A percentile compares a stretch with the other conserved stretches of the same genome.
Evolutionary conservation across 2,797 vertebrate species (phyloP).

Genomic region (Hirundo rustica): DNA sequence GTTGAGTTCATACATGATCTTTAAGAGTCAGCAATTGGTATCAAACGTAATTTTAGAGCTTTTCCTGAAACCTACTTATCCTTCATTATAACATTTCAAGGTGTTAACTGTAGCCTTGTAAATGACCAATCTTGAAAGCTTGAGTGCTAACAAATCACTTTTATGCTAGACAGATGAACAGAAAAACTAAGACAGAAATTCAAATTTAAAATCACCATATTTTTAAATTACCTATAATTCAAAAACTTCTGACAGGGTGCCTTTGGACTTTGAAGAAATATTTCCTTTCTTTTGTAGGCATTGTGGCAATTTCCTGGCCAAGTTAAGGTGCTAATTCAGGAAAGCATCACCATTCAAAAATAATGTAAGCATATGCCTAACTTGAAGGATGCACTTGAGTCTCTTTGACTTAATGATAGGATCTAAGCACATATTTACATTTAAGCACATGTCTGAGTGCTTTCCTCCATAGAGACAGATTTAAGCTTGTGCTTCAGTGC

Average conservation of each 20-base stretch:
- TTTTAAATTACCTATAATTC: background rate
- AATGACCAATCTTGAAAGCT: background rate
- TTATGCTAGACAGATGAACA: background rate
- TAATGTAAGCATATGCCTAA: slow-evolving; percentile 47
- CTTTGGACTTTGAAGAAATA: background rate
- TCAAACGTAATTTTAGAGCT: background rate
- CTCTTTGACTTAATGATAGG: slow-evolving; percentile 61
- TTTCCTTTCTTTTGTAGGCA: slow-evolving; percentile 14
- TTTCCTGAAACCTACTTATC: background rate
- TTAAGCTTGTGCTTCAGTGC: slow-evolving; percentile 55
- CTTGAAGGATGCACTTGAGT: slow-evolving; percentile 53
- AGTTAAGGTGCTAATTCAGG: slow-evolving; percentile 34
- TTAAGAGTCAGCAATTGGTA: background rate
- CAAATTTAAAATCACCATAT: slow-evolving; percentile 7
- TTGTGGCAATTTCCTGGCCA: background rate
- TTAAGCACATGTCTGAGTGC: slow-evolving; percentile 56
- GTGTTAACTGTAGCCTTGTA: background rate
- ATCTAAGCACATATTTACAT: slow-evolving; percentile 69
- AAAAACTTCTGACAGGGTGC: background rate
- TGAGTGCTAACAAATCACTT: slow-evolving; percentile 13
- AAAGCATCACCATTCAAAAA: slow-evolving; percentile 25
- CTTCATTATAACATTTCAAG: background rate
- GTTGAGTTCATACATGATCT: background rate
- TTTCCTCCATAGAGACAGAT: slow-evolving; percentile 54
- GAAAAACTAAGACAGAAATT: slow-evolving; percentile 24